phyloP scores from a whole-genome alignment of 2,113 vertebrate genomes.

The Manacus vitellinus region DNA sequence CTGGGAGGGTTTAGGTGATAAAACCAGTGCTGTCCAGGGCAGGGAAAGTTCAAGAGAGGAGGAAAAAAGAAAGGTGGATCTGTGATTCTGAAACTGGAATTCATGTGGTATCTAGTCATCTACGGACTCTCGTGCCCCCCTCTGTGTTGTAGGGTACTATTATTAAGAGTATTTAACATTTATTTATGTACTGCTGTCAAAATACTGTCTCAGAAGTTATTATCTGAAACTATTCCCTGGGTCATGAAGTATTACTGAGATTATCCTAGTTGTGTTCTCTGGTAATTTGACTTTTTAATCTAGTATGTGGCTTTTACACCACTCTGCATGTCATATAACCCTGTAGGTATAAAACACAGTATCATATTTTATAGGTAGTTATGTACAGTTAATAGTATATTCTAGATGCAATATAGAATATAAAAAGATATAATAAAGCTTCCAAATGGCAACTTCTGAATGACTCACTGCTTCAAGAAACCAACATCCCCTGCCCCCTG shows the following conservation, averaged over 20 bases:
- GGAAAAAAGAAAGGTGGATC: neutral
- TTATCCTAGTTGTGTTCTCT: neutral
- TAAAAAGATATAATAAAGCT: neutral
- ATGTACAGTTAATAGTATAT: neutral
- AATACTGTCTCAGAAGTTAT: neutral
- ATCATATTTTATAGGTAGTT: neutral
- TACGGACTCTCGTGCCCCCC: neutral
- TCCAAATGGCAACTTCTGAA: neutral
- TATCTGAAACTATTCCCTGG: neutral
- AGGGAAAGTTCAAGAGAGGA: neutral
- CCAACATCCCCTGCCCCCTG: neutral
- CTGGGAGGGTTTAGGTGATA: neutral
- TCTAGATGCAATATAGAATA: neutral
- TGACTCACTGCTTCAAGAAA: neutral
- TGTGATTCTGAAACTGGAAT: neutral
- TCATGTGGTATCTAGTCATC: neutral
- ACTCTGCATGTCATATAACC: neutral
- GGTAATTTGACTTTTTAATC: neutral
- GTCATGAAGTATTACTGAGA: neutral
- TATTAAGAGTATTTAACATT: neutral
- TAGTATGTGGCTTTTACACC: neutral
- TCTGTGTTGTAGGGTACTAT: neutral
- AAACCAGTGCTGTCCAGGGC: neutral
- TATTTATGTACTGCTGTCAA: neutral
- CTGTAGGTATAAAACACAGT: neutral